phyloP scores from a whole-genome alignment of 2,113 vertebrate species.

The Corvus cornix region DNA sequence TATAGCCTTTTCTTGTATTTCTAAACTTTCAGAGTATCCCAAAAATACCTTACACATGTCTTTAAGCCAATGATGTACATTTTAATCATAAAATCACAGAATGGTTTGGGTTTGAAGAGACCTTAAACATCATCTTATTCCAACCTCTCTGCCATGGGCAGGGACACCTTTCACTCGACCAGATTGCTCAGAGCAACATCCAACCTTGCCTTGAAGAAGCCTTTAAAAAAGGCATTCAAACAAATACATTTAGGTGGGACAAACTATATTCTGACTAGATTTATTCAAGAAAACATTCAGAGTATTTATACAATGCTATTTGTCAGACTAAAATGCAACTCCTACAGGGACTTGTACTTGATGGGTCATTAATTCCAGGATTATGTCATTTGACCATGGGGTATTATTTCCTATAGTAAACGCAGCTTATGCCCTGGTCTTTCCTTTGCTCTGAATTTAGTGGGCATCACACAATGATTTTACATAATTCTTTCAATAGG shows the following conservation, averaged over 20 bases:
- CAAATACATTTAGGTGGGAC: not conserved
- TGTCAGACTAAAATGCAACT: not conserved
- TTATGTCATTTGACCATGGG: not conserved
- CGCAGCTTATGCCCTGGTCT: not conserved
- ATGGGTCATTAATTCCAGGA: not conserved
- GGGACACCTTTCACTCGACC: not conserved
- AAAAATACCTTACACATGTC: not conserved
- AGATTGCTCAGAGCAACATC: not conserved
- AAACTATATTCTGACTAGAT: not conserved
- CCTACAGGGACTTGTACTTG: not conserved
- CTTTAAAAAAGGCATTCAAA: not conserved
- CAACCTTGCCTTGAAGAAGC: not conserved
- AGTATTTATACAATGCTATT: not conserved
- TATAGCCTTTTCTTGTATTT: not conserved
- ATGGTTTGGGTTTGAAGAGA: not conserved
- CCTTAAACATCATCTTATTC: not conserved
- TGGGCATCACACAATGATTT: not conserved
- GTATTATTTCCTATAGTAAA: not conserved
- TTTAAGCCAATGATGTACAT: not conserved
- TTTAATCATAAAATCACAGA: not conserved
- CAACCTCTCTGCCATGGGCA: not conserved
- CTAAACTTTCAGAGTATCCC: not conserved
- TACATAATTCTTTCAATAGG: not conserved
- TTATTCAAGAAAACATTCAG: not conserved
- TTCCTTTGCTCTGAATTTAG: not conserved